phyloP scores from a whole-genome alignment of 1,140 invertebrate species.

The Pseudomyrmex flavicornis region DNA sequence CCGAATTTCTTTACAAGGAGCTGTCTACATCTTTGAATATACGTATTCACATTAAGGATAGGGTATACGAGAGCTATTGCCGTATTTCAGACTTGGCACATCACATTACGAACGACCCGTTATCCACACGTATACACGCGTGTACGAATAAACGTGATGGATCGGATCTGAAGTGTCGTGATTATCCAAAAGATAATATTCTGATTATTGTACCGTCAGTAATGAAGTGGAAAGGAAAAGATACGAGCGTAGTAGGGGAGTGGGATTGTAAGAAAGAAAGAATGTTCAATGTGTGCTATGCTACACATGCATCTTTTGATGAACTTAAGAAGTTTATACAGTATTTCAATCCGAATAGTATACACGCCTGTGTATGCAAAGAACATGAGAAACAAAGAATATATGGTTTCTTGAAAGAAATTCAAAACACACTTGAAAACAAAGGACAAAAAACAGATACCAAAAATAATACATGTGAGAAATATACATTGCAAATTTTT shows the following conservation, averaged over 20 bases:
- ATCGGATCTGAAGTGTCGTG: constrained; percentile 71
- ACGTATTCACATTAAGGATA: constrained; percentile 85
- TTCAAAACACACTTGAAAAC: constrained; percentile 53
- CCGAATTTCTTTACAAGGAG: constrained; percentile 87
- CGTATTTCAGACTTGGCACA: constrained; percentile 81
- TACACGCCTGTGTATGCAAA: constrained; percentile 85
- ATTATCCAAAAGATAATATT: constrained; percentile 68
- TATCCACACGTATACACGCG: constrained; percentile 83
- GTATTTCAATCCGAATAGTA: constrained; percentile 85
- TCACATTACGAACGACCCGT: constrained; percentile 79
- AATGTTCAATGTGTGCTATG: constrained; percentile 86
- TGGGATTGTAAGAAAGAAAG: constrained; percentile 73
- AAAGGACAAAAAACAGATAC: not conserved
- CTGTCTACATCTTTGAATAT: constrained; percentile 84
- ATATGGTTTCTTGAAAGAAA: constrained; percentile 66
- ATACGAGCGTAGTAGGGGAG: constrained; percentile 75
- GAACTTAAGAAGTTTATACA: constrained; percentile 86
- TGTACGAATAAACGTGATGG: constrained; percentile 74
- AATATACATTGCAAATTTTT: constrained; percentile 55
- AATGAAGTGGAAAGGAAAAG: constrained; percentile 84
- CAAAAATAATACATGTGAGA: not conserved
- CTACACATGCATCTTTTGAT: constrained; percentile 87
- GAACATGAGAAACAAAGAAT: constrained; percentile 44
- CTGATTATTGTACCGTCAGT: constrained; percentile 85
- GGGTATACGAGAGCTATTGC: constrained; percentile 79